A percentile compares a stretch with the other conserved stretches of the same genome.
These are phyloP conservation scores for Sarcophilus harrisii DNA, from an alignment of 2,797 vertebrate genomes.

Conservation along the genomic window DNA sequence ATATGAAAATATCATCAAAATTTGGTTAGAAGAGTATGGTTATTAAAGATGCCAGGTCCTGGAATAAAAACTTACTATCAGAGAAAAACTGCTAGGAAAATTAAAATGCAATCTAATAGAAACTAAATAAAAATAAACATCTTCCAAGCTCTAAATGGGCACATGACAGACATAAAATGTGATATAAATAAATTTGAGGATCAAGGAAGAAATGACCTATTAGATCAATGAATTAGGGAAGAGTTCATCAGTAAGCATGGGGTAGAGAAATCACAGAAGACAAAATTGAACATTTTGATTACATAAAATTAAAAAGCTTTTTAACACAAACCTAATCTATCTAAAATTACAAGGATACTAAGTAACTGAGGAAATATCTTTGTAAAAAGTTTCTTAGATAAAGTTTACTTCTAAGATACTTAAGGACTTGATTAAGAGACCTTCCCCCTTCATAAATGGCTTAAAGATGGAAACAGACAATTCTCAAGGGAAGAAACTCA, in stretches of 20 bases:
- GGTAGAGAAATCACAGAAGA: background rate
- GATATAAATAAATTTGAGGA: background rate
- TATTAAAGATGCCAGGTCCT: background rate
- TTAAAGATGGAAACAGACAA: background rate
- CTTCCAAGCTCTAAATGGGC: background rate
- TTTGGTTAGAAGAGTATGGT: background rate
- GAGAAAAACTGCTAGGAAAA: background rate
- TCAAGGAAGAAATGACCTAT: background rate
- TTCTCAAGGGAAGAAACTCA: background rate
- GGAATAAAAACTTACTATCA: background rate
- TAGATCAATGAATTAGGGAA: background rate
- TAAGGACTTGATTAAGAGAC: background rate
- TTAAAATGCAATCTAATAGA: background rate
- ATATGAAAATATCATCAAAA: background rate
- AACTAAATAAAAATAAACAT: background rate
- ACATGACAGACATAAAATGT: background rate
- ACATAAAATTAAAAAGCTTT: background rate
- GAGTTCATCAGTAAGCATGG: background rate
- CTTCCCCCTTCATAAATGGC: background rate
- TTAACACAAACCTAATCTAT: background rate
- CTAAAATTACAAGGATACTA: background rate
- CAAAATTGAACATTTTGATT: background rate
- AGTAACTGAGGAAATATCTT: background rate
- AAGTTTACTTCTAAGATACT: background rate
- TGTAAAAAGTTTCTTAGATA: background rate